Percentiles rank a stretch among this genome's conserved stretches.
Conservation (phyloP, 2,797 vertebrate genomes). For the Eleutherodactylus coqui region DNA sequence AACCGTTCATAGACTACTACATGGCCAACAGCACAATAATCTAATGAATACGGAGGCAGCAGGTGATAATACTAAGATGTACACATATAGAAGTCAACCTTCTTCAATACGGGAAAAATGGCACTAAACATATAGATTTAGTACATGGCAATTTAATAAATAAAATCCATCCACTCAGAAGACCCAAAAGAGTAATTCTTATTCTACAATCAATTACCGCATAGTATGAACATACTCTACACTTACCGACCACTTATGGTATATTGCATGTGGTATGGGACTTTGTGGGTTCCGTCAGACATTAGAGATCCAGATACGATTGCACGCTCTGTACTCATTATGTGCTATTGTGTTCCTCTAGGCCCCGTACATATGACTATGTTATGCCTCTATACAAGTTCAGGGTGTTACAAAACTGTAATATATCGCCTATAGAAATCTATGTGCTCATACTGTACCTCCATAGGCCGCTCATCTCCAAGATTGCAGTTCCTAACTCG, state of each 20-base stretch:
- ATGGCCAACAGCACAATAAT: rapidly evolving
- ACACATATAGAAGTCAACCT: not conserved
- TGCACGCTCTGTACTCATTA: not conserved
- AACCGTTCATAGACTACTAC: not conserved
- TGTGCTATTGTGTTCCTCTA: not conserved
- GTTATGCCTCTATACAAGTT: too few relatives aligned
- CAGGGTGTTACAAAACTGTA: too few relatives aligned
- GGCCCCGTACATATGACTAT: too few relatives aligned
- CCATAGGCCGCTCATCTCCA: not conserved
- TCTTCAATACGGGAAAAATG: not conserved
- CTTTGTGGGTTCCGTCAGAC: not conserved
- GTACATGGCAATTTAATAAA: not conserved
- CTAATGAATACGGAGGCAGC: too few relatives aligned
- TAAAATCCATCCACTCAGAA: not conserved
- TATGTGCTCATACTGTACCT: not conserved
- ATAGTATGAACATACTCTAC: not conserved
- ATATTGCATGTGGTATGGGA: not conserved
- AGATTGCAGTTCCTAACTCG: too few relatives aligned
- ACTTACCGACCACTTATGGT: not conserved
- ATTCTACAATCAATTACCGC: not conserved
- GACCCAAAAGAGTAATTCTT: not conserved
- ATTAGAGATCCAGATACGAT: not conserved
- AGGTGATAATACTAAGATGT: too few relatives aligned
- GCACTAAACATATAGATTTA: not conserved
- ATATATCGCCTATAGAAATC: too few relatives aligned